phyloP scores from a whole-genome alignment of 2,797 vertebrate genomes.

The Danio tinwini region DNA sequence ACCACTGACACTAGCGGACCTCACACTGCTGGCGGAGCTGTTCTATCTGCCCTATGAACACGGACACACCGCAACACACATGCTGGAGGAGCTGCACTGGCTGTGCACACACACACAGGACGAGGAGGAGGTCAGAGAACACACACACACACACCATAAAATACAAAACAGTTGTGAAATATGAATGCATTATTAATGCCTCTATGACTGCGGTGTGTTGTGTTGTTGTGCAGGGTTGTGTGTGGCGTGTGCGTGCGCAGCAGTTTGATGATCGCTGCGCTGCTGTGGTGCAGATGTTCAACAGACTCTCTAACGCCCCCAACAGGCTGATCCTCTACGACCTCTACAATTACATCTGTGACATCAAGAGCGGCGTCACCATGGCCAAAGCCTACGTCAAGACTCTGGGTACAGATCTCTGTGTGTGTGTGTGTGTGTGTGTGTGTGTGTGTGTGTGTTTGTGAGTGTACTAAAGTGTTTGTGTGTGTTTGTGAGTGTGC shows the following conservation, averaged over 20 bases:
- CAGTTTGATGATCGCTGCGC: slow-evolving; percentile 91
- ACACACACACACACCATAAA: too few relatives aligned
- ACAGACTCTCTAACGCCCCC: slow-evolving; percentile 93
- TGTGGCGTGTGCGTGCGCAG: slow-evolving; percentile 87
- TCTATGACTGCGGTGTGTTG: not conserved
- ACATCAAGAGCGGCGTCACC: slow-evolving; percentile 97
- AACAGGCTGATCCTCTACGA: slow-evolving; percentile 96
- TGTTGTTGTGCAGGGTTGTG: slow-evolving; percentile 78
- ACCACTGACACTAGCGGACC: slow-evolving; percentile 89
- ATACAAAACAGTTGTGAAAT: too few relatives aligned
- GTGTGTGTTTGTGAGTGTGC: too few relatives aligned
- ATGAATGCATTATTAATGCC: not conserved
- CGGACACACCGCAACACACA: slow-evolving; percentile 86
- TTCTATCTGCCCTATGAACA: slow-evolving; percentile 98
- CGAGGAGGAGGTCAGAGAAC: slow-evolving; percentile 80
- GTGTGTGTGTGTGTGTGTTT: too few relatives aligned
- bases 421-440: too few relatives aligned
- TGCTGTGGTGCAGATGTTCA: slow-evolving; percentile 96
- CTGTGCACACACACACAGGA: slow-evolving; percentile 86
- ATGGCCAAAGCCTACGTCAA: slow-evolving; percentile 92
- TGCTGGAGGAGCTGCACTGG: slow-evolving; percentile 96
- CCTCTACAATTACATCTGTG: slow-evolving; percentile 98
- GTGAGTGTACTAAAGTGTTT: not conserved
- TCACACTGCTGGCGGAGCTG: slow-evolving; percentile 91
- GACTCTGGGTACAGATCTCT: slow-evolving; percentile 63